Percentiles rank a stretch among this genome's conserved stretches.
Evolutionary conservation across 2,113 vertebrate genomes (phyloP).

Genomic region (Haliaeetus leucogaster): DNA sequence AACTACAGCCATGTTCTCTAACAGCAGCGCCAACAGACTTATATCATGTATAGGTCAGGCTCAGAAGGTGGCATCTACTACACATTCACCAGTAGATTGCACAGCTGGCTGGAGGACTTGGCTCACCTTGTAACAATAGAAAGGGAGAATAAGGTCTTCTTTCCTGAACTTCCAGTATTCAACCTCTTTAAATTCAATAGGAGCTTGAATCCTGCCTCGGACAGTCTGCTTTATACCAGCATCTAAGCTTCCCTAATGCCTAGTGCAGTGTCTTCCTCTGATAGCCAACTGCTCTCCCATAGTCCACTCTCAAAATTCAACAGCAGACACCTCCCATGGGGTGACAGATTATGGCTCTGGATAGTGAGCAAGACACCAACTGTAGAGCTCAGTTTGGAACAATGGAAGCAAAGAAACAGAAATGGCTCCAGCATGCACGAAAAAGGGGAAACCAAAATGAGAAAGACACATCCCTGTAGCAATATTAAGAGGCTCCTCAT

Average conservation of each 20-base stretch:
- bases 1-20: background rate
- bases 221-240: background rate
- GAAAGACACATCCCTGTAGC: background rate
- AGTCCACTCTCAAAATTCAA: background rate
- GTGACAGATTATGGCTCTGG: background rate
- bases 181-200: background rate
- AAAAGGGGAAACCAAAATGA: background rate
- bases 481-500: background rate
- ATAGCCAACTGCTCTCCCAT: background rate
- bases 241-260: background rate
- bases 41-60: rapidly evolving
- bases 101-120: background rate
- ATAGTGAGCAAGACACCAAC: background rate
- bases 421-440: background rate
- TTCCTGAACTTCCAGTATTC: background rate
- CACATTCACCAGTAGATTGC: background rate
- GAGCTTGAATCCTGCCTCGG: background rate
- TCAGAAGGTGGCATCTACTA: background rate
- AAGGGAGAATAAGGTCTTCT: background rate
- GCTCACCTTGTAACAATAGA: too few species aligned
- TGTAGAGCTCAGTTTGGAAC: background rate
- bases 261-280: background rate
- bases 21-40: background rate
- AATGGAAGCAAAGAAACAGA: background rate
- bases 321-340: too few species aligned